phyloP scores from a whole-genome alignment of 2,797 vertebrate species.

The Mus minutoides region DNA sequence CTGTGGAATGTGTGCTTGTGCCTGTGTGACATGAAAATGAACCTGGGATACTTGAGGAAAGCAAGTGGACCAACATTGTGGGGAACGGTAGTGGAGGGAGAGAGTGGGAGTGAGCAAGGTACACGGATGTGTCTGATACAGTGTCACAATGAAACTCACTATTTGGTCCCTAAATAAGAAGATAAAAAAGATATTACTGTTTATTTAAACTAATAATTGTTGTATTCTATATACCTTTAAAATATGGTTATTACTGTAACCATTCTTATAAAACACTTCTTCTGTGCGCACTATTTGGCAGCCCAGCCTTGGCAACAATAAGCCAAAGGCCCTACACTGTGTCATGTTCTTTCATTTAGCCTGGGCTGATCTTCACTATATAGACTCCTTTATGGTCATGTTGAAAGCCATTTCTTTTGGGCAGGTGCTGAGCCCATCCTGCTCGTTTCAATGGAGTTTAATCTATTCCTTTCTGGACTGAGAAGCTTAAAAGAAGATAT shows the following conservation, averaged over 20 bases:
- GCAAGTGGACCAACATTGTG: neutral
- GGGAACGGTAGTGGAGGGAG: neutral
- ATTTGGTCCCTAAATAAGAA: neutral
- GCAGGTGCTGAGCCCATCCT: slow-evolving; percentile 90
- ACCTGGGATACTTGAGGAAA: neutral
- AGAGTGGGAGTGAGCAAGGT: neutral
- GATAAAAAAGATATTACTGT: neutral
- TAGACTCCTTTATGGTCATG: neutral
- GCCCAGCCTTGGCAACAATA: neutral
- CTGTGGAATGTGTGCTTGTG: neutral
- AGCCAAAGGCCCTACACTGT: neutral
- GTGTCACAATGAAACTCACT: neutral
- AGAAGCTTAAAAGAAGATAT: slow-evolving; percentile 87
- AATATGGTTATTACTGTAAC: neutral
- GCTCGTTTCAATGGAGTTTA: slow-evolving; percentile 91
- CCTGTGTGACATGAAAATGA: neutral
- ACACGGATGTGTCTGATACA: neutral
- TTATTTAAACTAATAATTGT: neutral
- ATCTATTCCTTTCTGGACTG: slow-evolving; percentile 90
- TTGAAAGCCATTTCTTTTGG: slow-evolving; percentile 6
- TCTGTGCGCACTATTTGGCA: neutral
- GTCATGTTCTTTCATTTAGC: neutral
- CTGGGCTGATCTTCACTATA: neutral
- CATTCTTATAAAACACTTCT: neutral
- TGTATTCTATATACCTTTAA: neutral